These are phyloP conservation scores for Corynorhinus townsendii DNA, from an alignment of 2,113 vertebrate genomes.

Conservation along the genomic window DNA sequence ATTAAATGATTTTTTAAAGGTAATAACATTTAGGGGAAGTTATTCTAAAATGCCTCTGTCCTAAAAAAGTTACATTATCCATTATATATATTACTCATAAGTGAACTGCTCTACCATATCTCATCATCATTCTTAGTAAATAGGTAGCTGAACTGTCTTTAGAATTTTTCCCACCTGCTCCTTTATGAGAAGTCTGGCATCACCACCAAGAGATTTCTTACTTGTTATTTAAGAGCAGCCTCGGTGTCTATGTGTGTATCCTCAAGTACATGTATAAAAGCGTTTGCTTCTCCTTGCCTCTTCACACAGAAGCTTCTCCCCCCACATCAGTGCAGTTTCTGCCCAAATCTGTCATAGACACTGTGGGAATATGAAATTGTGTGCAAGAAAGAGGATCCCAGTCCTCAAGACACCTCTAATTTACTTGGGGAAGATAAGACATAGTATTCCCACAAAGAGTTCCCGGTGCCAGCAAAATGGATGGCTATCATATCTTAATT, in stretches of 20 bases:
- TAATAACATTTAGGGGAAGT: background rate
- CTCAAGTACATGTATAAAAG: accelerated
- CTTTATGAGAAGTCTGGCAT: background rate
- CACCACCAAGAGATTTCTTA: background rate
- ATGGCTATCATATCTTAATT: background rate
- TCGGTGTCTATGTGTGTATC: background rate
- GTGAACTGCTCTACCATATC: background rate
- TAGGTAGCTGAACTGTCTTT: background rate
- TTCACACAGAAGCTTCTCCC: background rate
- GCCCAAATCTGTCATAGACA: background rate
- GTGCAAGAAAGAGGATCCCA: background rate
- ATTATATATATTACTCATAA: background rate
- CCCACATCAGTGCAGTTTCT: background rate
- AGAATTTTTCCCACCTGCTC: background rate
- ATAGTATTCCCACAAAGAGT: background rate
- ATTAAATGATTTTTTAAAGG: background rate
- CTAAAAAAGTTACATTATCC: background rate
- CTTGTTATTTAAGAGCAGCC: background rate
- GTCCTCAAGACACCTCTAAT: background rate
- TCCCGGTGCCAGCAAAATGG: background rate
- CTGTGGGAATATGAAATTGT: background rate
- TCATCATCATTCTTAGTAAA: background rate
- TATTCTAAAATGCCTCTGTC: constrained; percentile 2
- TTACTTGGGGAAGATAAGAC: background rate
- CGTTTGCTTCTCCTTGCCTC: background rate